phyloP scores from a whole-genome alignment of 2,888 invertebrate species.

The Drosophila infuscata region DNA sequence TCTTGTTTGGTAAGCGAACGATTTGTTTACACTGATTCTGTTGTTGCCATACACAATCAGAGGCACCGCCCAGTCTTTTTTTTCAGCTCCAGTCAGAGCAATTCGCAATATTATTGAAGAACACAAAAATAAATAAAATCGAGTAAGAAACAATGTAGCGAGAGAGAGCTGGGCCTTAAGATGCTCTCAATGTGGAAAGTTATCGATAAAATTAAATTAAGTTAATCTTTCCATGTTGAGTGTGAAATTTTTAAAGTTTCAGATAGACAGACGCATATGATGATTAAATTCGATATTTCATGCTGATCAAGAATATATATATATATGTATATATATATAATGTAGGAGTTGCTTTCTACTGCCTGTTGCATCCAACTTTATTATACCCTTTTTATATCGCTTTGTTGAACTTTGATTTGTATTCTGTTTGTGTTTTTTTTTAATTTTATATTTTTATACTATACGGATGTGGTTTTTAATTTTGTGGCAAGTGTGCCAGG shows the following conservation, averaged over 20 bases:
- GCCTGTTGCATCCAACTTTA: neutral
- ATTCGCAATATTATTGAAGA: slow-evolving; percentile 63
- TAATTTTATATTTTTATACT: slow-evolving; percentile 12
- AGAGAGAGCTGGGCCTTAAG: neutral
- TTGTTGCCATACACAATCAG: slow-evolving; percentile 59
- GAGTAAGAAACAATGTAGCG: neutral
- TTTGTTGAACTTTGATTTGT: slow-evolving; percentile 54
- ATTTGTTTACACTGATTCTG: slow-evolving; percentile 74
- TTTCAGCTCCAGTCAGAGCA: slow-evolving; percentile 14
- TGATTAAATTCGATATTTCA: neutral
- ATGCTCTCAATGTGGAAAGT: neutral
- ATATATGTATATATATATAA: neutral
- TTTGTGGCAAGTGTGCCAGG: neutral
- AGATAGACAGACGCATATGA: neutral
- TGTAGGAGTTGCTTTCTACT: neutral
- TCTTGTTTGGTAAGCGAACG: slow-evolving; percentile 33
- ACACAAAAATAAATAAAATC: slow-evolving; percentile 7
- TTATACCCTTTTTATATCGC: neutral
- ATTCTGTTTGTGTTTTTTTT: slow-evolving; percentile 39
- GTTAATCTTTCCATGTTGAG: neutral
- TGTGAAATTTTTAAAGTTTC: neutral
- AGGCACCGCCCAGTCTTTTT: slow-evolving; percentile 18
- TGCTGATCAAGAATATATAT: neutral
- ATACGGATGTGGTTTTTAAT: neutral
- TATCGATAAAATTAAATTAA: neutral